Evolutionary conservation across 2,113 vertebrate species (phyloP).

Genomic region (Mesembrinibis cayennensis): DNA sequence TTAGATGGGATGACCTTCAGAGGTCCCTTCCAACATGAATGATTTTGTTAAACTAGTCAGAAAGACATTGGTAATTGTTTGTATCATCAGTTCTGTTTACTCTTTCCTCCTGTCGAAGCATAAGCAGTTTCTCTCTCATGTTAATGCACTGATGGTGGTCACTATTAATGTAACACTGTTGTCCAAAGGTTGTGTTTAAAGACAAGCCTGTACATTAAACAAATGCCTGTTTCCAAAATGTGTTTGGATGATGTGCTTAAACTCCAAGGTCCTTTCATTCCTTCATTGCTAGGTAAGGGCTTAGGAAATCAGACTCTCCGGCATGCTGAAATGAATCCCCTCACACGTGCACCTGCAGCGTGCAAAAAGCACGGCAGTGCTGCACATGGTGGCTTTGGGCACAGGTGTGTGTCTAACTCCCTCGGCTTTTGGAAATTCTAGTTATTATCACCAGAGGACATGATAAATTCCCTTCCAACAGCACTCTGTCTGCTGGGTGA

Average conservation of each 20-base stretch:
- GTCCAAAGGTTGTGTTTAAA: not conserved
- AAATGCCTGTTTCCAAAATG: not conserved
- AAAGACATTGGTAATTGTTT: not conserved
- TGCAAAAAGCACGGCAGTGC: fast-evolving
- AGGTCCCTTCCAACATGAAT: not conserved
- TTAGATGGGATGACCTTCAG: not conserved
- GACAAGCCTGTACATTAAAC: not conserved
- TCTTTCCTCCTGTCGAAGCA: not conserved
- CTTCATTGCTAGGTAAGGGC: not conserved
- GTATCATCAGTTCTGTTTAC: not conserved
- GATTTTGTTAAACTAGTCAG: not conserved
- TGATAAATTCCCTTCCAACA: not conserved
- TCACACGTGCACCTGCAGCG: fast-evolving
- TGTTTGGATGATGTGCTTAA: not conserved
- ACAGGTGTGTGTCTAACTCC: not conserved
- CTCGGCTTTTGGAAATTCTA: not conserved
- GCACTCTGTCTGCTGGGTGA: not conserved
- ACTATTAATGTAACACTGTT: not conserved
- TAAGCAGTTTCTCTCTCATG: not conserved
- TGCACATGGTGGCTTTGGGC: fast-evolving
- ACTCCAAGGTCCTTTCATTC: not conserved
- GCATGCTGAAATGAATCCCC: not conserved
- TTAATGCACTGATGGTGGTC: not conserved
- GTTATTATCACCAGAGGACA: not conserved
- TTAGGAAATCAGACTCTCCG: not conserved